phyloP scores from a whole-genome alignment of 1,140 invertebrate species.

The Papilio machaon region DNA sequence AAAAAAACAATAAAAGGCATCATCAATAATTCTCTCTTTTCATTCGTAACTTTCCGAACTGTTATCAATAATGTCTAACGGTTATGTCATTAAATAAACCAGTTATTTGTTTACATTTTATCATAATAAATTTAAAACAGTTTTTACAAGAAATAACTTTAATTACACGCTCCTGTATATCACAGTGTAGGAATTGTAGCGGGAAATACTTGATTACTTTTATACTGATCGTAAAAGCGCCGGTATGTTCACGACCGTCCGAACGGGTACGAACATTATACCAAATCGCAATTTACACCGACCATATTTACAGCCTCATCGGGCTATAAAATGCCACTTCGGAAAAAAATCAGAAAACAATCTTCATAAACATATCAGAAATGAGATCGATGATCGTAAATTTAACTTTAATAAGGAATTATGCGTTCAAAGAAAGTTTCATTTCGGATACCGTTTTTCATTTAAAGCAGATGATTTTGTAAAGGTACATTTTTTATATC shows the following conservation, averaged over 20 bases:
- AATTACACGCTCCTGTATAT: constrained; percentile 23
- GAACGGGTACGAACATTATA: constrained; percentile 34
- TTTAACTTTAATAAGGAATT: constrained; percentile 25
- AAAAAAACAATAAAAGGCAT: no score
- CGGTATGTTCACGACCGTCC: constrained; percentile 43
- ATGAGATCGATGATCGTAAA: constrained; percentile 22
- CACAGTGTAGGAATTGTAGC: neutral
- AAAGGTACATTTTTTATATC: neutral
- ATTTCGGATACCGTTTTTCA: neutral
- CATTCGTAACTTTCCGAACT: neutral
- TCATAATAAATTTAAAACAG: constrained; percentile 1
- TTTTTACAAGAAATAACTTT: neutral
- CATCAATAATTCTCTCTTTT: neutral
- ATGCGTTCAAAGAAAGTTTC: constrained; percentile 29
- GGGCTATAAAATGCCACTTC: constrained; percentile 42
- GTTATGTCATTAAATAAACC: neutral
- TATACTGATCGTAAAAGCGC: constrained; percentile 45
- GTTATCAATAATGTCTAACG: no score
- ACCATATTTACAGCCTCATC: constrained; percentile 32
- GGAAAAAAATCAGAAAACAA: constrained; percentile 40
- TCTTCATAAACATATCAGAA: constrained; percentile 32
- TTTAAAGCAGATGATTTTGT: neutral
- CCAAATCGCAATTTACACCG: constrained; percentile 52
- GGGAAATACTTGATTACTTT: constrained; percentile 35
- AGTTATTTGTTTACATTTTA: neutral